phyloP scores from a whole-genome alignment of 2,888 invertebrate genomes.

The Dicyrtoma fusca region DNA sequence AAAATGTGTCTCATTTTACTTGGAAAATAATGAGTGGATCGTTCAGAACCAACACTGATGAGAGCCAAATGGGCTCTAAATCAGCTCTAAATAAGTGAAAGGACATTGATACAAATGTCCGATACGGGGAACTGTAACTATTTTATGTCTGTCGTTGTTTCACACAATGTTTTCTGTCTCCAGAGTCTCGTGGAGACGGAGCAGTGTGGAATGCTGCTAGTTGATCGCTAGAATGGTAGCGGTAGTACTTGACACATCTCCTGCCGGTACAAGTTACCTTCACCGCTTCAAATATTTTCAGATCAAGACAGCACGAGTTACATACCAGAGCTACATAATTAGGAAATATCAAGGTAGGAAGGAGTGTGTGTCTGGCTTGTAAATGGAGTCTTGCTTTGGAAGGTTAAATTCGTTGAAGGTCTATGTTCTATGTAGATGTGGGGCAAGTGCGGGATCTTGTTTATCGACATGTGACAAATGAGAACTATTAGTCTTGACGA shows the following conservation, averaged over 20 bases:
- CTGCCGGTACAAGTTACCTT: too few relatives aligned
- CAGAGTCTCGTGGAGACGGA: too few relatives aligned
- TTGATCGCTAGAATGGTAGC: too few relatives aligned
- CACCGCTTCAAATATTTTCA: conserved; percentile 1
- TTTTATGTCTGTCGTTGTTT: neutral
- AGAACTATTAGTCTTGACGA: conserved; percentile 55
- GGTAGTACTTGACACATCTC: too few relatives aligned
- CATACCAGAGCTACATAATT: too few relatives aligned
- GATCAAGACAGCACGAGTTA: neutral
- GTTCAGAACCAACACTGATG: conserved; percentile 29
- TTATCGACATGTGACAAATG: conserved; percentile 54
- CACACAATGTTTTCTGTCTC: too few relatives aligned
- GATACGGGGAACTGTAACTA: conserved; percentile 15
- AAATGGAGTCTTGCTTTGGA: neutral
- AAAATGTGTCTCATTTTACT: conserved; percentile 38
- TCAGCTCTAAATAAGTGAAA: conserved; percentile 27
- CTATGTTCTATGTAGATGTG: neutral
- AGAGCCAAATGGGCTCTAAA: conserved; percentile 38
- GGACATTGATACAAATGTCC: conserved; percentile 17
- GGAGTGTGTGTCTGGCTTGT: neutral
- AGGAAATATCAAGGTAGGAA: neutral
- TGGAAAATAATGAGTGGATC: conserved; percentile 33
- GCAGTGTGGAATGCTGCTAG: too few relatives aligned
- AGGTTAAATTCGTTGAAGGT: neutral
- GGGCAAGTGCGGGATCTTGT: conserved; percentile 28